Conservation (phyloP, 2,797 vertebrate species). For the Sebastes baramenuke region DNA sequence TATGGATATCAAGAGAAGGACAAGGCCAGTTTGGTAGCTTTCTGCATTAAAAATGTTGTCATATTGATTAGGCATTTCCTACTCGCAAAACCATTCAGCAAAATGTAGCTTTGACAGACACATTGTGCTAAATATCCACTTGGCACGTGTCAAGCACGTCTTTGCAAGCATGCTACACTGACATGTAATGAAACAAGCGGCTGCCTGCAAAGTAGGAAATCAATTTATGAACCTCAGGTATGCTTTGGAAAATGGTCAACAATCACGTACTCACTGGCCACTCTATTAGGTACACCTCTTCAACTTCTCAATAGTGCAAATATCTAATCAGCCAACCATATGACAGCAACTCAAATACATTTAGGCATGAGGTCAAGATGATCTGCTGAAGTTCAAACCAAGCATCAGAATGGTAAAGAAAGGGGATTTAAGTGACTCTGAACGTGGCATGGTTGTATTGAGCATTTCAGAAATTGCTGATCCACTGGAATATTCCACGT, state of each 20-base stretch:
- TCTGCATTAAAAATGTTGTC: conserved; percentile 14
- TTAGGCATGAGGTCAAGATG: not conserved
- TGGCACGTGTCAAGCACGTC: conserved; percentile 1
- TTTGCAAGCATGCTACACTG: conserved; percentile 14
- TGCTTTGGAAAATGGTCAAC: conserved; percentile 3
- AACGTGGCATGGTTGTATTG: not conserved
- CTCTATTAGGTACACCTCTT: not conserved
- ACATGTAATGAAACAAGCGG: conserved; percentile 20
- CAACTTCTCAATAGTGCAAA: not conserved
- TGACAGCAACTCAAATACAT: not conserved
- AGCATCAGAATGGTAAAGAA: not conserved
- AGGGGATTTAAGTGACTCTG: not conserved
- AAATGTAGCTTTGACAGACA: conserved; percentile 25
- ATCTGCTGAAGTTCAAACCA: not conserved
- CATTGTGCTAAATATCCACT: conserved; percentile 6
- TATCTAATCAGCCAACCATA: not conserved
- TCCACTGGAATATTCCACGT: not conserved
- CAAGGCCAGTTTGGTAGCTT: not conserved
- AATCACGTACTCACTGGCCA: not conserved
- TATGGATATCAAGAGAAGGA: conserved; percentile 3
- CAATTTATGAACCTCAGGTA: conserved; percentile 12
- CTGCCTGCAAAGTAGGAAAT: conserved; percentile 6
- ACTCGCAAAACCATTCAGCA: not conserved
- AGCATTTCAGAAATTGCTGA: not conserved
- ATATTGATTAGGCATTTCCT: conserved; percentile 24